Evolutionary conservation across 2,888 invertebrate genomes (phyloP), one percentile per base, ranked within the genome.

Genomic region (Polymixis flavicincta): DNA sequence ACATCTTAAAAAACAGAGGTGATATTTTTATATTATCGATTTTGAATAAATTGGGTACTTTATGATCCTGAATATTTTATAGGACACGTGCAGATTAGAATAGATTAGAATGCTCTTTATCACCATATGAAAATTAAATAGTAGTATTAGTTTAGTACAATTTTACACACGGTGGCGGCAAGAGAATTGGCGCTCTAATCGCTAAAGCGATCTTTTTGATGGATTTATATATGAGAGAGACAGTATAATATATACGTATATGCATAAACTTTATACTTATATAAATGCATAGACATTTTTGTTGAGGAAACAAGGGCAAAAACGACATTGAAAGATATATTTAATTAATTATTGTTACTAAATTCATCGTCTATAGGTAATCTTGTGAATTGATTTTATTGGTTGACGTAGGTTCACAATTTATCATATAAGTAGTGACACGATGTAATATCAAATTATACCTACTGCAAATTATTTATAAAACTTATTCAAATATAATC

Each of bases 1-100:
- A 70, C 57, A 76, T 81, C 76, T 61, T 74, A 78, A 78, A 80
- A n/a, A 81, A 76, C 65, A 71, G 50, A 55, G 63, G 69, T 69
- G 72, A 72, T 74, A 68, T 72, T 55, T 6, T 61, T 68, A 85
- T 74, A 72, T 71, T 71, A 55, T 76, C 64, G 37, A 37, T 61
- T 66, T 25, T 28, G 9, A n/a, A 37, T 37, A 63, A 76, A 67
- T 66, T 59, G 37, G 32, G 2, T 57, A 55, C 61, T 76, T 55
- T 48, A n/a, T 32, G 13, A 52, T 66, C 14, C n/a, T 63, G 67
- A 81, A 81, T 59, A 81, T 75, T 74, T 64, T 48, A 63, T 81
- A 19, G 14, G 17, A n/a, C 28, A 22, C 42, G 17, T 65, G 25
- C 60, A 80, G 54, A 77, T 65, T 50, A 14, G 17, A n/a, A 17